A percentile compares a stretch with the other conserved stretches of the same genome.
Evolutionary conservation across 2,113 vertebrate species (phyloP).

Genomic region (Tychaedon coryphoeus): DNA sequence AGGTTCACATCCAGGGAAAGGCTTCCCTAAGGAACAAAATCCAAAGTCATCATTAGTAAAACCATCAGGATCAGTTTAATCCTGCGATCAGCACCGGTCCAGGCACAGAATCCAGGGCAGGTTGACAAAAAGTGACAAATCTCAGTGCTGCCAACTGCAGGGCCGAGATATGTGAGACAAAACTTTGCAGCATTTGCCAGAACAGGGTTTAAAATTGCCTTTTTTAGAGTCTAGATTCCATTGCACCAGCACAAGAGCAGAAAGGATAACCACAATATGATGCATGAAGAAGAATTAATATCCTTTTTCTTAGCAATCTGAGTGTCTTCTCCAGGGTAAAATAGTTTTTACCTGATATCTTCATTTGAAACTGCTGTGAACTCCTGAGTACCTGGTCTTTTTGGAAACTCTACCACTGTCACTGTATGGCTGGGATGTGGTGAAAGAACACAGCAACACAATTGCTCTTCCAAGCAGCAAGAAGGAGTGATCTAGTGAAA

Average conservation of each 20-base stretch:
- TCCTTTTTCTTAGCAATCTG: background rate
- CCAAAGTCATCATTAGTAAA: background rate
- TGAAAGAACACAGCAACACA: too few species aligned
- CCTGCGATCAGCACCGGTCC: background rate
- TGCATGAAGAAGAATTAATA: background rate
- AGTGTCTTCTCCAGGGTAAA: background rate
- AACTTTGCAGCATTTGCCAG: background rate
- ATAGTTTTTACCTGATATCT: background rate
- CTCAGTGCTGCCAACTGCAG: background rate
- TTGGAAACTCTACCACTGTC: background rate
- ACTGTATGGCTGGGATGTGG: too few species aligned
- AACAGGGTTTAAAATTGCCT: background rate
- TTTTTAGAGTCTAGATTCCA: background rate
- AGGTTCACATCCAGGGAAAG: background rate
- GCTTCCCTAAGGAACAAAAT: background rate
- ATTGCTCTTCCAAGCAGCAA: too few species aligned
- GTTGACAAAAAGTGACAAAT: background rate
- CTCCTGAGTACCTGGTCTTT: background rate
- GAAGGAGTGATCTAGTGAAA: too few species aligned
- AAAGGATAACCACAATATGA: background rate
- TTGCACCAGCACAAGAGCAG: background rate
- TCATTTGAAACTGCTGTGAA: background rate
- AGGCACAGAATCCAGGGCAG: background rate
- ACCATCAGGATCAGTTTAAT: background rate
- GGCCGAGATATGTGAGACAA: background rate